Evolutionary conservation across 2,797 vertebrate genomes (phyloP), one percentile per base, ranked within the genome.

Genomic region (Gastrophryne carolinensis): DNA sequence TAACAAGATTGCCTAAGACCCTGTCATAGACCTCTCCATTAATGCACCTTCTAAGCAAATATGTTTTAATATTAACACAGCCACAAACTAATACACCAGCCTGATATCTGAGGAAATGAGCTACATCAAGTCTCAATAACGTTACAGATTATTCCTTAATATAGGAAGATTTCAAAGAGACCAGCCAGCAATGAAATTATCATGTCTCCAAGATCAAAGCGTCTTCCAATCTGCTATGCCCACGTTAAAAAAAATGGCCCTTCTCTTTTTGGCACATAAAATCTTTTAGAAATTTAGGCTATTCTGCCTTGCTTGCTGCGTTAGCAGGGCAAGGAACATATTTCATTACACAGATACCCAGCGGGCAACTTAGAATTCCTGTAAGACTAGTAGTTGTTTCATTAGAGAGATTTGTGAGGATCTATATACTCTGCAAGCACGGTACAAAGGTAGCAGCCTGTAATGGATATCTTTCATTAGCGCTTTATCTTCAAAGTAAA

Each of bases 61-160:
- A 49, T 77, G 49, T 57, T 64, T 15, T 57, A 71, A 71, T 71
- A 71, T 71, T 77, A 77, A 77, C 49, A 57, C 37, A 64, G 67
- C 58, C 21, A 56, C 47, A 77, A 57, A 56, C 37, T 56, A 39
- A 29, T 37, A 41, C 39, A 71, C 71, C 57, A 69, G 52, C 44
- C 35, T 37, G 27, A 70, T 77, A 63, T 56, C 8, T 70, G 49
- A 63, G 17, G 57, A 64, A 77, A 70, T 77, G 44, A 70, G 65
- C 57, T 37, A 29, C 17, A 49, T 44, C 62, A 63, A 57, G 58
- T 71, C 74, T 49, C 37, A 19, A 27, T 4, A 21, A 76, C 57
- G 58, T 64, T 34, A 61, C 49, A 70, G 21, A 56, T 64, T 64
- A 29, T 65, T 13, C 49, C 58, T 70, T 77, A 57, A 74, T 71